phyloP scores from a whole-genome alignment of 2,888 invertebrate genomes.

The Seira sanloemensis region DNA sequence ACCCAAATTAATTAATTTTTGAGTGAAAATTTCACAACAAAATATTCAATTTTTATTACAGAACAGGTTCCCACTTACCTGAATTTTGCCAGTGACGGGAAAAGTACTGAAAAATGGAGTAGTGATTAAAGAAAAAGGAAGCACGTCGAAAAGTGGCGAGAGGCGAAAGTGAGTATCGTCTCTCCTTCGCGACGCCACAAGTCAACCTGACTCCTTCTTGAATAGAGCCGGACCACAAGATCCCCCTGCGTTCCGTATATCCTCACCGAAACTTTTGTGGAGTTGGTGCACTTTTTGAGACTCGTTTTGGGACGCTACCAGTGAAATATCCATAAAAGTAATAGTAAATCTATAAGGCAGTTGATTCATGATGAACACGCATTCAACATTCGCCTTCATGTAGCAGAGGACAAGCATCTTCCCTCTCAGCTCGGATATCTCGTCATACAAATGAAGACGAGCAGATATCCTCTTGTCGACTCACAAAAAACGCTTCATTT shows the following conservation, averaged over 20 bases:
- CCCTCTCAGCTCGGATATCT: too few species aligned
- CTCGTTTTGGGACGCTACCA: constrained; percentile 37
- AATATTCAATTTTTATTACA: too few species aligned
- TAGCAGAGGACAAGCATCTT: too few species aligned
- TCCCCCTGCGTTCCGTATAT: constrained; percentile 44
- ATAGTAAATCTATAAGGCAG: background rate
- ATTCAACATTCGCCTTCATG: background rate
- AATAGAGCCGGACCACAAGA: constrained; percentile 52
- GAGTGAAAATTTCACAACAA: too few species aligned
- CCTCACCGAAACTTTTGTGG: background rate
- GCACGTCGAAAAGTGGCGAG: constrained; percentile 71
- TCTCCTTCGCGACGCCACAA: constrained; percentile 71
- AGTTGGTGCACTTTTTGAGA: background rate
- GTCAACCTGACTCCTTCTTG: constrained; percentile 65
- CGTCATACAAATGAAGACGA: too few species aligned
- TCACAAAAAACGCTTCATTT: too few species aligned
- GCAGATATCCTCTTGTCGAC: too few species aligned
- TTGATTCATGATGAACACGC: background rate
- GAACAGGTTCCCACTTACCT: constrained; percentile 23
- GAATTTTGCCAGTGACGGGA: constrained; percentile 7
- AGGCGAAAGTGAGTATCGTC: constrained; percentile 69
- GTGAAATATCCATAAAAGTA: constrained; percentile 7
- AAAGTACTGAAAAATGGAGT: constrained; percentile 50
- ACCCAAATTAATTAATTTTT: too few species aligned
- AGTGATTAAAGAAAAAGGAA: constrained; percentile 23